Conservation (phyloP, 2,113 vertebrate genomes). For the Python bivittatus region DNA sequence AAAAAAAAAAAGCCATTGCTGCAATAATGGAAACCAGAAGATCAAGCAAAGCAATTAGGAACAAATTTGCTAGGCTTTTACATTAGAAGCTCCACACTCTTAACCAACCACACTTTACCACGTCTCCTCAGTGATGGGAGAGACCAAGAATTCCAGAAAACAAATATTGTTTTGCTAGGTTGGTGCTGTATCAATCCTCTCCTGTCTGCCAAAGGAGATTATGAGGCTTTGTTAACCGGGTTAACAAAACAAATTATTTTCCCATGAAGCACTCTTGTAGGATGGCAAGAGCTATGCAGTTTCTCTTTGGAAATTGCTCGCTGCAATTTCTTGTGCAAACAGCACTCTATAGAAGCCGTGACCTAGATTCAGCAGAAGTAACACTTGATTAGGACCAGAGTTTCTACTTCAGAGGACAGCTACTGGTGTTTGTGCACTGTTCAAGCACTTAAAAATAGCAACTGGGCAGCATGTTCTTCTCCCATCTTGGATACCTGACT, state of each 20-base stretch:
- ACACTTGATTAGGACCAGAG: not conserved
- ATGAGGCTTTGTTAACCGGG: not conserved
- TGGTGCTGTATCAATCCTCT: not conserved
- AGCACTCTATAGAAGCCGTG: not conserved
- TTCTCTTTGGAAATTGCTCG: not conserved
- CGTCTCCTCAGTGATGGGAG: not conserved
- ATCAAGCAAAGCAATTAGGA: not conserved
- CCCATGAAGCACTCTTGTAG: not conserved
- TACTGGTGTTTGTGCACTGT: not conserved
- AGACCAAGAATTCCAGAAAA: not conserved
- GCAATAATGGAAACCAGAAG: not conserved
- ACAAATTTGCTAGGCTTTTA: not conserved
- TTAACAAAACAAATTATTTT: constrained; percentile 14
- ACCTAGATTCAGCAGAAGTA: not conserved
- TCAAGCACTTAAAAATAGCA: constrained; percentile 55
- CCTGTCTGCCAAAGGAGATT: not conserved
- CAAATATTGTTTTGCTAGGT: not conserved
- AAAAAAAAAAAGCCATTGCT: not conserved
- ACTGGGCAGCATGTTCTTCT: constrained; percentile 37
- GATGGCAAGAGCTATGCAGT: not conserved
- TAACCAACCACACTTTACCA: constrained; percentile 12
- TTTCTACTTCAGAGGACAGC: accelerated
- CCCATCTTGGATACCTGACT: constrained; percentile 52
- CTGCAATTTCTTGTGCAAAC: not conserved
- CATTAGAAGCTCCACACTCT: not conserved